These are phyloP conservation scores for Piprites chloris DNA, from an alignment of 2,113 vertebrate genomes.

Conservation along the genomic window DNA sequence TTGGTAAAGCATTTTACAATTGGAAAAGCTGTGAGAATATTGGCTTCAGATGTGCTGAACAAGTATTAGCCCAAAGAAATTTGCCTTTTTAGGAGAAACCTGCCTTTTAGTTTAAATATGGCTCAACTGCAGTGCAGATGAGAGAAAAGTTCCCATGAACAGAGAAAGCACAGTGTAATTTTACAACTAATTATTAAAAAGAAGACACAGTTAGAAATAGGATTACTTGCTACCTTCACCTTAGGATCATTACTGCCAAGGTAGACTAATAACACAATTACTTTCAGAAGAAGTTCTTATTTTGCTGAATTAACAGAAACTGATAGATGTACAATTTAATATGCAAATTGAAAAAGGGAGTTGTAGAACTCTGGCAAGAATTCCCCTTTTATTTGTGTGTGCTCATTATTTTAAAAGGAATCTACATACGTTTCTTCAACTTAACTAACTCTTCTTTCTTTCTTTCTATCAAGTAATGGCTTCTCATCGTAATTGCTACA, in stretches of 20 bases:
- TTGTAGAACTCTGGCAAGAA: slow-evolving; percentile 4
- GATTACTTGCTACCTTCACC: slow-evolving; percentile 15
- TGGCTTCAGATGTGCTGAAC: not conserved
- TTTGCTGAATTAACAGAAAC: slow-evolving; percentile 62
- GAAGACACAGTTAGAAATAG: not conserved
- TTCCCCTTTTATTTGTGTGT: slow-evolving; percentile 13
- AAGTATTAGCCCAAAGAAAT: not conserved
- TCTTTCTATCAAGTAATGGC: not conserved
- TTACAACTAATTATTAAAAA: slow-evolving; percentile 31
- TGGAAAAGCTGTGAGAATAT: not conserved
- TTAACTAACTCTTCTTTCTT: not conserved
- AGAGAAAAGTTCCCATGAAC: not conserved
- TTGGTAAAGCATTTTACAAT: not conserved
- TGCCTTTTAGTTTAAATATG: not conserved
- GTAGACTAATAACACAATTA: slow-evolving; percentile 53
- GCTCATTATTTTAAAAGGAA: slow-evolving; percentile 50
- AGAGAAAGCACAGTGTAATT: not conserved
- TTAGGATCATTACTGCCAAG: slow-evolving; percentile 28
- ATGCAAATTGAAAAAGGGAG: slow-evolving; percentile 40
- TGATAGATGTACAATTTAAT: slow-evolving; percentile 38
- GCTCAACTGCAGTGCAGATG: not conserved
- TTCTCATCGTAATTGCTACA: not conserved
- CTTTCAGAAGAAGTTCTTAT: slow-evolving; percentile 1
- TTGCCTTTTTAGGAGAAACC: slow-evolving; percentile 23
- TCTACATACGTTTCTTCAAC: not conserved